Base-by-base conservation (phyloP, 2,888 invertebrate species). In the Morinoia aosen region DNA sequence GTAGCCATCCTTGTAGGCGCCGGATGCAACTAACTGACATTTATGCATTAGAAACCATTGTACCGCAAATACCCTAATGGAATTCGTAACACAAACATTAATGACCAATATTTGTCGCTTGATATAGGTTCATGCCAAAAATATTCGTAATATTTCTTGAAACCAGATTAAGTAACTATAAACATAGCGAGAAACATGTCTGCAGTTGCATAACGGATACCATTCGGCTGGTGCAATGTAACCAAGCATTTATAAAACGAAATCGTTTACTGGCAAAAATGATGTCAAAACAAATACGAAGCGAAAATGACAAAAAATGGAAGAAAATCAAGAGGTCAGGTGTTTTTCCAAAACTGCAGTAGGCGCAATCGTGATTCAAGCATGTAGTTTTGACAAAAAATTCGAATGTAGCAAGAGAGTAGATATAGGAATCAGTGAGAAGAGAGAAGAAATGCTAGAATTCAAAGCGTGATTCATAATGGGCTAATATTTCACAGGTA, bases 401-500 rank as follows among this genome's bases (percentile, higher is more conserved):
- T 14, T 76, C 33, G 25, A 76, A 76, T 76, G 76, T 76, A 3
- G 25, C 3, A 76, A 10, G 76, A 76, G 76, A 76, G 76, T 3
- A 90, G 40, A 14, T 16, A 33, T 90, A 48, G 48, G 90, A 90
- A 90, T 39, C 90, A 90, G 14, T 90, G 88, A 64, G 16, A 88
- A 93, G 58, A 93, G 58, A 93, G 90, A 90, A 90, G 90, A 90
- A 19, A 90, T 10, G 90, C 90, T 90, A 40, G 14, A 90, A 40
- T 90, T 90, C 39, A 90, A 39, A 90, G 57, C 93, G 93, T 93
- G 93, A 93, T 93, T 93, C 93, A 93, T 93, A 57, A 57, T 57
- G 39, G 93, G 93, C 25, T 93, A 93, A 93, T 57, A 57, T 93
- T 57, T 48, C 56, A 19, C 57, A 57, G 12, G n/a, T 88, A 56